A percentile compares a stretch with the other conserved stretches of the same genome.
phyloP scores from a whole-genome alignment of 2,888 invertebrate genomes.

The Pimpla rufipes region DNA sequence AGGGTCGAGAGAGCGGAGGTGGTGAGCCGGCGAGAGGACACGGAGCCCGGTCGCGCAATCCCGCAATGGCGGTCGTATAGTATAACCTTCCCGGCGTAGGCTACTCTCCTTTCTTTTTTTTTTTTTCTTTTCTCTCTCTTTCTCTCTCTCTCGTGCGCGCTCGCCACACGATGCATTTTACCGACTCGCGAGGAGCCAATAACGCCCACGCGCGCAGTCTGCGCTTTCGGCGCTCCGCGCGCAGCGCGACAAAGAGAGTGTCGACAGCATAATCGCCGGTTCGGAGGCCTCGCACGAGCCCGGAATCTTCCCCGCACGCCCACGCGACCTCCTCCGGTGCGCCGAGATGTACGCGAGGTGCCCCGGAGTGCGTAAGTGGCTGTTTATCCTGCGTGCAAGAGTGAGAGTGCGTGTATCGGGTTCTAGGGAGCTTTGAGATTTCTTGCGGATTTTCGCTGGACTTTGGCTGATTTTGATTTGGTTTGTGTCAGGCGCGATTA shows the following conservation, averaged over 20 bases:
- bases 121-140: neutral
- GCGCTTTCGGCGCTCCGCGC: neutral
- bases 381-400: no score
- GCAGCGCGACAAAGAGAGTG: slow-evolving; percentile 73
- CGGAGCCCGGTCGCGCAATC: slow-evolving; percentile 64
- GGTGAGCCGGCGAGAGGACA: slow-evolving; percentile 56
- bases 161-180: slow-evolving; percentile 11
- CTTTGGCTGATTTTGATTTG: no score
- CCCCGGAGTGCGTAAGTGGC: neutral
- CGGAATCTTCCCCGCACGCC: slow-evolving; percentile 59
- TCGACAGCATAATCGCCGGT: slow-evolving; percentile 82
- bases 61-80: slow-evolving; percentile 69
- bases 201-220: neutral
- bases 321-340: slow-evolving; percentile 68
- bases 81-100: neutral
- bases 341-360: slow-evolving; percentile 23
- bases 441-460: no score
- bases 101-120: slow-evolving; percentile 21
- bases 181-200: neutral
- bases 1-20: slow-evolving; percentile 56
- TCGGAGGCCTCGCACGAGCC: slow-evolving; percentile 66
- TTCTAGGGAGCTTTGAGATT: no score
- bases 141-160: slow-evolving; percentile 27
- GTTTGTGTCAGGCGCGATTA: no score
- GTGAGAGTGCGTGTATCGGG: no score